These are phyloP conservation scores for Melanerpes aurifrons DNA, from an alignment of 2,113 vertebrate species.

Conservation along the genomic window DNA sequence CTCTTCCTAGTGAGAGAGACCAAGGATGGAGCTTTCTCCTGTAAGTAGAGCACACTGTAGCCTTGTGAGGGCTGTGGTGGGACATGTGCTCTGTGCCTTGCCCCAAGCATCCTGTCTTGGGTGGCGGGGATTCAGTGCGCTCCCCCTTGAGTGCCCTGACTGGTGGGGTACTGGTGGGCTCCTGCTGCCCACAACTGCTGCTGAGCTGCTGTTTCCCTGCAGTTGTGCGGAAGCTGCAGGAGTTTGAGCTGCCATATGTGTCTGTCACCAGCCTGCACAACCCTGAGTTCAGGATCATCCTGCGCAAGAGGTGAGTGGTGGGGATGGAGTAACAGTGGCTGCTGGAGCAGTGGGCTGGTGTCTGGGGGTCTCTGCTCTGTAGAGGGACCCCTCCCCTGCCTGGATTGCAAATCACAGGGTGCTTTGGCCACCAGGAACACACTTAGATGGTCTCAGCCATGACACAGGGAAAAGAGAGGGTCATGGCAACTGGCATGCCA, in stretches of 20 bases:
- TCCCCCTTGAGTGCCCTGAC: not conserved
- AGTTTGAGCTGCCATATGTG: constrained; percentile 96
- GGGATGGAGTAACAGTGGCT: not conserved
- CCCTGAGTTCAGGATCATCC: constrained; percentile 91
- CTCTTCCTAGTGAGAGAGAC: constrained; percentile 92
- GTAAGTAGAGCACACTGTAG: constrained; percentile 77
- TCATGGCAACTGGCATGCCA: rapidly evolving
- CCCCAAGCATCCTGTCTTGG: not conserved
- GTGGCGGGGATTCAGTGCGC: rapidly evolving
- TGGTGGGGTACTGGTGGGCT: rapidly evolving
- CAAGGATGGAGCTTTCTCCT: constrained; percentile 89
- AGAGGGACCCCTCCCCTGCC: not conserved
- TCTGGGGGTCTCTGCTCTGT: not conserved
- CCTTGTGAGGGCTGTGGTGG: rapidly evolving
- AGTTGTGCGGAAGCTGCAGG: constrained; percentile 98
- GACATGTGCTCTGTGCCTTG: not conserved
- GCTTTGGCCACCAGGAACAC: not conserved
- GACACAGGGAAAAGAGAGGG: rapidly evolving
- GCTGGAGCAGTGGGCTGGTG: not conserved
- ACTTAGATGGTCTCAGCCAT: not conserved
- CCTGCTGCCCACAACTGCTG: not conserved
- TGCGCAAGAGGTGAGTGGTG: constrained; percentile 90
- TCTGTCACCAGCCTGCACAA: constrained; percentile 93
- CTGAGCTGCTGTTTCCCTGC: not conserved
- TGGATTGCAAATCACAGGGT: rapidly evolving